Conservation (phyloP, 2,888 invertebrate species). For the Drosophila multiciliata region DNA sequence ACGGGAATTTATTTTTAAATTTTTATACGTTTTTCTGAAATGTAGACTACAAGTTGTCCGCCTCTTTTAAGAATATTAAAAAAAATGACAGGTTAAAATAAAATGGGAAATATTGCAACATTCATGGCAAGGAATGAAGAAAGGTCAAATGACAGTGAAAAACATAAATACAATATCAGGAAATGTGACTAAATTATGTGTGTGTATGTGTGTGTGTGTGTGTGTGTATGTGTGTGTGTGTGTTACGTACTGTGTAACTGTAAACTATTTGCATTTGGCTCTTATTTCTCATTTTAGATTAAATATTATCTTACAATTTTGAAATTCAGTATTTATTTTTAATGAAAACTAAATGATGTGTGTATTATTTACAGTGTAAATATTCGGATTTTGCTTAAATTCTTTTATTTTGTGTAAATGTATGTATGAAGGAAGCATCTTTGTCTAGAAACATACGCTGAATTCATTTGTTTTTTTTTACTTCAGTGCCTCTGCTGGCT, state of each 20-base stretch:
- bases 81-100: not conserved
- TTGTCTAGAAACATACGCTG: not conserved
- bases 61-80: not conserved
- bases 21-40: not conserved
- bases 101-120: not conserved
- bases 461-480: not conserved
- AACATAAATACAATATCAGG: not conserved
- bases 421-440: not conserved
- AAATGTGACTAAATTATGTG: not conserved
- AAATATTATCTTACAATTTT: not conserved
- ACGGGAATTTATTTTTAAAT: not conserved
- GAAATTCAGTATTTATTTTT: not conserved
- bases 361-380: not conserved
- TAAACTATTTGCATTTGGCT: not conserved
- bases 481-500: too few relatives aligned
- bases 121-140: not conserved
- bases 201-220: not conserved
- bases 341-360: not conserved
- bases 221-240: not conserved
- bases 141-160: not conserved
- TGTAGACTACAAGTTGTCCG: not conserved
- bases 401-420: not conserved
- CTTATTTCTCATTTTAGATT: not conserved
- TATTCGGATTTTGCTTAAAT: not conserved
- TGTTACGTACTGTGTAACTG: not conserved